phyloP scores from a whole-genome alignment of 2,113 vertebrate species.

The Procapra przewalskii region DNA sequence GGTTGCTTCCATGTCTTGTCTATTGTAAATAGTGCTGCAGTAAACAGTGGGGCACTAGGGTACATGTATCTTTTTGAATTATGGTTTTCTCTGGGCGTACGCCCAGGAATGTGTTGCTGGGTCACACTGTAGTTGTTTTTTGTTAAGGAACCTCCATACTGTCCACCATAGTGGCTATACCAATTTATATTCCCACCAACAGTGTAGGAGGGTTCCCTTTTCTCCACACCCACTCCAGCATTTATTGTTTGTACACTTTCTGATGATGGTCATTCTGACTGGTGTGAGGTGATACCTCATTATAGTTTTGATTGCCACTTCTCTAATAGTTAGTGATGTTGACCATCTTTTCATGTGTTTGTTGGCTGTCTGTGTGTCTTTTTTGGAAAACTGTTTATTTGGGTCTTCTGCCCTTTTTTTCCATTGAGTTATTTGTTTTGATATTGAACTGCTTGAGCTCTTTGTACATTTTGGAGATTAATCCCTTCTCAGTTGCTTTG shows the following conservation, averaged over 20 bases:
- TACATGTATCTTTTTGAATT: neutral
- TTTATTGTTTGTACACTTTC: neutral
- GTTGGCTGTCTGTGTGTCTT: neutral
- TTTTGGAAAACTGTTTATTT: neutral
- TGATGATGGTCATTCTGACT: neutral
- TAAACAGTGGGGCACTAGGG: neutral
- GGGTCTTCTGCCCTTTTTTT: neutral
- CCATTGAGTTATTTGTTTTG: neutral
- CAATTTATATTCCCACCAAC: neutral
- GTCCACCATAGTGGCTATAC: neutral
- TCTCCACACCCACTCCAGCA: neutral
- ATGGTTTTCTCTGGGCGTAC: neutral
- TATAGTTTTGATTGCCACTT: neutral
- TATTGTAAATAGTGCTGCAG: neutral
- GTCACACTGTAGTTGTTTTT: neutral
- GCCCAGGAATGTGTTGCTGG: neutral
- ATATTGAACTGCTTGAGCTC: neutral
- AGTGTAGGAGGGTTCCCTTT: neutral
- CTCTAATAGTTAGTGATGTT: neutral
- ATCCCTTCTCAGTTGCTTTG: neutral
- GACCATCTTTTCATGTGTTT: neutral
- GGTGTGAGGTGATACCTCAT: neutral
- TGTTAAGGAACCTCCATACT: neutral
- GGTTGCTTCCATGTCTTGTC: neutral
- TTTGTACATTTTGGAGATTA: neutral